Percentiles rank a stretch among this genome's conserved stretches.
phyloP scores from a whole-genome alignment of 2,113 vertebrate genomes.

The Phalacrocorax carbo region DNA sequence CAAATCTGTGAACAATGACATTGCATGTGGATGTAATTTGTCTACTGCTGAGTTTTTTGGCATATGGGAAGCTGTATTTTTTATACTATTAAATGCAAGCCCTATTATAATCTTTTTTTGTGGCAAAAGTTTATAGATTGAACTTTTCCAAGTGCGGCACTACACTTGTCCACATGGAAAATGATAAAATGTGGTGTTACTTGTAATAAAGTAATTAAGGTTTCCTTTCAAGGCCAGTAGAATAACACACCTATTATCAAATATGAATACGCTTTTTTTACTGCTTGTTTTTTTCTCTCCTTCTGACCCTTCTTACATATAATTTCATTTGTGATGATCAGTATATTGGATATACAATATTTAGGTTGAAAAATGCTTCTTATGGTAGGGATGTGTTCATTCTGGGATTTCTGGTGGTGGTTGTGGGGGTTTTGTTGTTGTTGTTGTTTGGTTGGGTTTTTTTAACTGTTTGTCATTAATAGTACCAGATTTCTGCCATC shows the following conservation, averaged over 20 bases:
- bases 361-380: neutral
- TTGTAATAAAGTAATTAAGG: neutral
- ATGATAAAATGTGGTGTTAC: neutral
- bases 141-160: neutral
- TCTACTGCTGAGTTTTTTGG: neutral
- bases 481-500: neutral
- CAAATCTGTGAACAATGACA: neutral
- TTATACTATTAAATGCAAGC: neutral
- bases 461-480: neutral
- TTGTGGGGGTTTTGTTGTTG: rapidly evolving
- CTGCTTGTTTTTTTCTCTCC: neutral
- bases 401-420: neutral
- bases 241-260: neutral
- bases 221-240: neutral
- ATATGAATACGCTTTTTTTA: neutral
- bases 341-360: neutral
- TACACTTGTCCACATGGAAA: neutral
- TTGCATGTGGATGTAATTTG: neutral
- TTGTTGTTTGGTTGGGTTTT: no score
- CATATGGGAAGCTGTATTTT: neutral
- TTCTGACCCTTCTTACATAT: neutral
- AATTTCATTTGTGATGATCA: neutral
- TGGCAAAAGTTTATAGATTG: neutral
- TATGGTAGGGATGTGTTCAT: neutral
- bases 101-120: neutral